Percentiles rank a stretch among this genome's conserved stretches.
These are phyloP conservation scores for Ceratosolen fusciceps DNA, from an alignment of 1,140 invertebrate species.

Conservation along the genomic window DNA sequence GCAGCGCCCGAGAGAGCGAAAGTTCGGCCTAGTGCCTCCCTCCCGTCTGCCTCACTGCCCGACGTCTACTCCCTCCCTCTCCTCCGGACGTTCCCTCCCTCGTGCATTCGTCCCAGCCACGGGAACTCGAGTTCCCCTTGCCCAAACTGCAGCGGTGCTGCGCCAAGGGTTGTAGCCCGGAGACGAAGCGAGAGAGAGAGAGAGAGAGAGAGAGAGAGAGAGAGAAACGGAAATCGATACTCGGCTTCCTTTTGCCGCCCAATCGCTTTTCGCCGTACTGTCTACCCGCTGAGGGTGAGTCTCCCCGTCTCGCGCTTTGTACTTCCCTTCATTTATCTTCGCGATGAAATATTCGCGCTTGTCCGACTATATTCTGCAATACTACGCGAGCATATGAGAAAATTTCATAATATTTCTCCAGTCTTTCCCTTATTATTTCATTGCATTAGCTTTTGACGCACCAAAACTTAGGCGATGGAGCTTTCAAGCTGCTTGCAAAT, in stretches of 20 bases:
- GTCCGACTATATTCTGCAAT: not conserved
- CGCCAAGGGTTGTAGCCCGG: not conserved
- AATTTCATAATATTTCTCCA: not conserved
- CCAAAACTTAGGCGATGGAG: not conserved
- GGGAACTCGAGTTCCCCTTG: slow-evolving; percentile 54
- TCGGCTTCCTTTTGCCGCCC: slow-evolving; percentile 39
- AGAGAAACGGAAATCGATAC: slow-evolving; percentile 34
- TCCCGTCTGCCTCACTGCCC: slow-evolving; percentile 60
- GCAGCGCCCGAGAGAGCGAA: slow-evolving; percentile 67
- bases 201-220: slow-evolving; percentile 13
- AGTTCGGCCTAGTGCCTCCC: slow-evolving; percentile 71
- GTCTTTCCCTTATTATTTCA: not conserved
- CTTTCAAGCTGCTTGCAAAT: not conserved
- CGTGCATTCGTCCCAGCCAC: slow-evolving; percentile 51
- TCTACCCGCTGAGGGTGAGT: not conserved
- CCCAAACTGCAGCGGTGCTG: slow-evolving; percentile 31
- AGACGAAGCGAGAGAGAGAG: slow-evolving; percentile 3
- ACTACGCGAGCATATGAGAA: not conserved
- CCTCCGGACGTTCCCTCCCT: slow-evolving; percentile 36
- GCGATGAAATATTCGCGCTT: slow-evolving; percentile 23
- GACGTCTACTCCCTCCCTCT: slow-evolving; percentile 40
- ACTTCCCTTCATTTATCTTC: slow-evolving; percentile 50
- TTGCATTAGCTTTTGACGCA: not conserved
- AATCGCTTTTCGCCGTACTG: slow-evolving; percentile 17
- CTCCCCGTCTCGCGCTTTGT: slow-evolving; percentile 17